Conservation (phyloP, 2,888 invertebrate species). For the Boloria euphrosyne region DNA sequence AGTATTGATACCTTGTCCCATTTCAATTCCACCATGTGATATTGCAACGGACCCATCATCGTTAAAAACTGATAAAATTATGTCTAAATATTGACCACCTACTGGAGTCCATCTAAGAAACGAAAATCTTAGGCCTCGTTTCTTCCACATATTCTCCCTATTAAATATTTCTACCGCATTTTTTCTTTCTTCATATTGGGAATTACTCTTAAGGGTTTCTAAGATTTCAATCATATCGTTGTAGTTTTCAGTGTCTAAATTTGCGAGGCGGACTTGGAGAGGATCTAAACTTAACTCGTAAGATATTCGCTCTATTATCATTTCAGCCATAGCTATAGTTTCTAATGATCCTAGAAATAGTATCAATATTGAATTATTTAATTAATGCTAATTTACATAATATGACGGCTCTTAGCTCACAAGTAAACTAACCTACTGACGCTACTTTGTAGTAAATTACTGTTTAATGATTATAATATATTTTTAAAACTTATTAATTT, state of each 20-base stretch:
- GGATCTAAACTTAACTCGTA: slow-evolving; percentile 78
- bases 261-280: slow-evolving; percentile 76
- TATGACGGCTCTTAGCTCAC: no score
- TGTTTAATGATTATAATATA: no score
- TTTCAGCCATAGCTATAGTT: slow-evolving; percentile 79
- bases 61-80: slow-evolving; percentile 83
- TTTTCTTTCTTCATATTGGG: slow-evolving; percentile 76
- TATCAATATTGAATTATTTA: not conserved
- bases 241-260: slow-evolving; percentile 59
- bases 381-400: no score
- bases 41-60: slow-evolving; percentile 85
- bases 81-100: slow-evolving; percentile 54
- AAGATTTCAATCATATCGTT: slow-evolving; percentile 68
- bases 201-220: slow-evolving; percentile 73
- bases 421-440: no score
- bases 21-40: slow-evolving; percentile 84
- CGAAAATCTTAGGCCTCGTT: slow-evolving; percentile 83
- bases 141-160: slow-evolving; percentile 87
- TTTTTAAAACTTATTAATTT: no score
- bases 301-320: slow-evolving; percentile 85
- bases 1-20: slow-evolving; percentile 89
- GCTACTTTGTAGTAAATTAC: no score
- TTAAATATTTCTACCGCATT: slow-evolving; percentile 79
- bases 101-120: slow-evolving; percentile 83
- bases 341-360: slow-evolving; percentile 72